Evolutionary conservation across 1,140 invertebrate genomes (phyloP).

Genomic region (Glossosoma conforme): DNA sequence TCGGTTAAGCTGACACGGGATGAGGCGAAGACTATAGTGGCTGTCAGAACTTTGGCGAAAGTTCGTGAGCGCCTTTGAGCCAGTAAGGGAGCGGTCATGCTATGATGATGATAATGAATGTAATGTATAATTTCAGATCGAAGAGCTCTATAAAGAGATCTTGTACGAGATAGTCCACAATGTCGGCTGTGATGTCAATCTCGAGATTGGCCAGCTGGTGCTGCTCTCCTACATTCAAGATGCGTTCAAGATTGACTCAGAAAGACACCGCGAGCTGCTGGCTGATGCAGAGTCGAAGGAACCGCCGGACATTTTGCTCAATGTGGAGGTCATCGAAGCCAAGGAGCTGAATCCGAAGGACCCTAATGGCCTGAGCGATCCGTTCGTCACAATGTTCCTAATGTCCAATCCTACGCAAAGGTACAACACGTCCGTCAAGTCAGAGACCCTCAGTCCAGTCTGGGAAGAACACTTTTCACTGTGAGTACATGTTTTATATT

Average conservation of each 20-base stretch:
- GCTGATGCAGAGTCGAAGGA: conserved; percentile 68
- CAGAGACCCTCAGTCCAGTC: conserved; percentile 78
- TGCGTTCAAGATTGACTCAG: conserved; percentile 76
- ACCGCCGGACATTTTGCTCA: conserved; percentile 87
- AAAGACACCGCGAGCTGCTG: conserved; percentile 64
- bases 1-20: no score
- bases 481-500: no score
- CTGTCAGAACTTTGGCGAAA: no score
- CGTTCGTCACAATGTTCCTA: conserved; percentile 83
- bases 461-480: conserved; percentile 98
- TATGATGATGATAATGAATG: no score
- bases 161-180: conserved; percentile 91
- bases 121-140: conserved; percentile 76
- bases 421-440: conserved; percentile 88
- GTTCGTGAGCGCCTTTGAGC: no score
- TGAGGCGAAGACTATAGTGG: no score
- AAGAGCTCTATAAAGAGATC: conserved; percentile 88
- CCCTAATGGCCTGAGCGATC: conserved; percentile 93
- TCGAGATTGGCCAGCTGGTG: conserved; percentile 61
- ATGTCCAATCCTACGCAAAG: conserved; percentile 68
- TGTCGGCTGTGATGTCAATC: conserved; percentile 68
- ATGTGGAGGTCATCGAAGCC: conserved; percentile 90
- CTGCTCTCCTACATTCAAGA: conserved; percentile 81
- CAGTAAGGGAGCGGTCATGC: no score
- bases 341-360: conserved; percentile 91